Evolutionary conservation across 2,113 vertebrate genomes (phyloP).

Genomic region (Cardinalis cardinalis): DNA sequence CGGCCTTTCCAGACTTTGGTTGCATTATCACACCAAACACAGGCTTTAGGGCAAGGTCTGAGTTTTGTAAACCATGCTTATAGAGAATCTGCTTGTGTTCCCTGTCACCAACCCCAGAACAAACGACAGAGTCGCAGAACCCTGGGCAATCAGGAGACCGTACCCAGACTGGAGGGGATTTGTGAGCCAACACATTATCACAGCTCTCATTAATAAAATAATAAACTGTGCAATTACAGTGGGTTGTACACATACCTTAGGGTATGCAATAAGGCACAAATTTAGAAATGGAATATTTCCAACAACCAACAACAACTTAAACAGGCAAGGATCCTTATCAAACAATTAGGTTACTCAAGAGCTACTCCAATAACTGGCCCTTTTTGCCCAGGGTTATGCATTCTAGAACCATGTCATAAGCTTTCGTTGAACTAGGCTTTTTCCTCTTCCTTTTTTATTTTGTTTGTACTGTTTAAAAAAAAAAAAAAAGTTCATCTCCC

Average conservation of each 20-base stretch:
- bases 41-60: neutral
- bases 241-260: slow-evolving; percentile 41
- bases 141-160: neutral
- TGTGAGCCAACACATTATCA: slow-evolving; percentile 43
- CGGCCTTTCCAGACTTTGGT: neutral
- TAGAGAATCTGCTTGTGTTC: neutral
- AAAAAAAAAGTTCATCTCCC: neutral
- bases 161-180: slow-evolving; percentile 16
- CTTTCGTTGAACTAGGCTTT: neutral
- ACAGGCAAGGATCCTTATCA: slow-evolving; percentile 58
- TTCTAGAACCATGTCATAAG: slow-evolving; percentile 32
- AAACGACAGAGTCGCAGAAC: neutral
- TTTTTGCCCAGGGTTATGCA: slow-evolving; percentile 56
- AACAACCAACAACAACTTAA: slow-evolving; percentile 48
- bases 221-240: slow-evolving; percentile 50
- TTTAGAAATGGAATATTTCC: slow-evolving; percentile 51
- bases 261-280: slow-evolving; percentile 47
- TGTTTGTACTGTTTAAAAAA: neutral
- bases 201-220: slow-evolving; percentile 52
- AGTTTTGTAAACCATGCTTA: neutral
- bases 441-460: neutral
- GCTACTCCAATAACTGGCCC: slow-evolving; percentile 21
- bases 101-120: neutral
- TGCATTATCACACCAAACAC: neutral
- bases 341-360: slow-evolving; percentile 57